Evolutionary conservation across 2,797 vertebrate genomes (phyloP).

Genomic region (Sebastes glaucus): DNA sequence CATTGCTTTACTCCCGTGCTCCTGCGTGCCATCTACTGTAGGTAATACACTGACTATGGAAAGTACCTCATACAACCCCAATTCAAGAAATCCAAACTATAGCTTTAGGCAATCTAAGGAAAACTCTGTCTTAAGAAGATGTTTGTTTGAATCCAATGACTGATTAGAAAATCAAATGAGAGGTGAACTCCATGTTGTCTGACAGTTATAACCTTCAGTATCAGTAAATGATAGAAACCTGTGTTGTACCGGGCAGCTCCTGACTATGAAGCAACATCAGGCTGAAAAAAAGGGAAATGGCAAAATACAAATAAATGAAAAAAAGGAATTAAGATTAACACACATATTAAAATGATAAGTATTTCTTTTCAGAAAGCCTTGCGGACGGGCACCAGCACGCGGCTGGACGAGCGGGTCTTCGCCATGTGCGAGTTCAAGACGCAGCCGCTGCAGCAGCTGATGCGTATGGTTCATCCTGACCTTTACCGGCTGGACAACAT

Average conservation of each 20-base stretch:
- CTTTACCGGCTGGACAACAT: constrained; percentile 94
- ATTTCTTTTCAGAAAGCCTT: constrained; percentile 88
- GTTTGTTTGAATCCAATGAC: background rate
- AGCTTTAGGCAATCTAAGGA: background rate
- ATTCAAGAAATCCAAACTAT: background rate
- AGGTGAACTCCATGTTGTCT: background rate
- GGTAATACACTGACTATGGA: background rate
- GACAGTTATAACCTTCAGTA: background rate
- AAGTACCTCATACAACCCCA: background rate
- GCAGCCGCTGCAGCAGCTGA: constrained; percentile 92
- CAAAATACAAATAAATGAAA: background rate
- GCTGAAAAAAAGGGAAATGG: background rate
- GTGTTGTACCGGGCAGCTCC: accelerated
- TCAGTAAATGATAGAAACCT: background rate
- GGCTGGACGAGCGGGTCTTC: constrained; percentile 94
- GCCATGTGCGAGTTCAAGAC: constrained; percentile 98
- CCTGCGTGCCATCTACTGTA: background rate
- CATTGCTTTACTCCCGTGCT: background rate
- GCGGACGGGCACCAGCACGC: constrained; percentile 91
- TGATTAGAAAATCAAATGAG: background rate
- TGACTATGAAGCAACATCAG: background rate
- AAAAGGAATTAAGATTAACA: background rate
- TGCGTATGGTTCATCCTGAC: constrained; percentile 93
- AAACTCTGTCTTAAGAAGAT: background rate
- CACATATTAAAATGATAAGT: accelerated